Evolutionary conservation across 2,797 vertebrate genomes (phyloP).

Genomic region (Lepilemur septentrionalis): DNA sequence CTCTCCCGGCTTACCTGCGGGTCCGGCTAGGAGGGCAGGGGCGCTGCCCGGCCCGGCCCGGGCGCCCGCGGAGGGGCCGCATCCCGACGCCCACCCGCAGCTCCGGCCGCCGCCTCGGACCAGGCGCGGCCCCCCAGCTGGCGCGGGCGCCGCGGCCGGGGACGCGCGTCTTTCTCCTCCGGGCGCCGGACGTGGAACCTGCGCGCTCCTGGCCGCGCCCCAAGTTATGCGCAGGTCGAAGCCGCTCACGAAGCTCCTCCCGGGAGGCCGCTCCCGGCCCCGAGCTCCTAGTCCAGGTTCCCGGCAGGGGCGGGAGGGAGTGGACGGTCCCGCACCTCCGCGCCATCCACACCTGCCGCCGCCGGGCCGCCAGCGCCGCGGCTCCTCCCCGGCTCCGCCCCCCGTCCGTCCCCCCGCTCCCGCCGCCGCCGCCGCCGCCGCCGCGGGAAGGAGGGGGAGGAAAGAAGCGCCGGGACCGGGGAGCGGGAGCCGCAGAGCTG

Average conservation of each 20-base stretch:
- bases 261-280: too few species aligned
- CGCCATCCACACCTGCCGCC: slow-evolving; percentile 66
- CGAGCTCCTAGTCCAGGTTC: not conserved
- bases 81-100: not conserved
- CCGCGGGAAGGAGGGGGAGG: not conserved
- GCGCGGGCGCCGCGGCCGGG: not conserved
- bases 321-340: not conserved
- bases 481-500: not conserved
- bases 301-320: accelerated
- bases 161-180: not conserved
- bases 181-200: not conserved
- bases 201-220: not conserved
- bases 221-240: slow-evolving; percentile 4
- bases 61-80: not conserved
- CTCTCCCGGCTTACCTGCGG: slow-evolving; percentile 22
- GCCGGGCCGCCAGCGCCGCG: not conserved
- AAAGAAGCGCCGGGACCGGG: not conserved
- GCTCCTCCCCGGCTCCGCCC: slow-evolving; percentile 61
- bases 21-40: not conserved
- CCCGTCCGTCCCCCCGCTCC: not conserved
- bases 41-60: not conserved
- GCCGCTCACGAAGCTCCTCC: not conserved
- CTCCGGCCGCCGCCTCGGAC: not conserved
- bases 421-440: not conserved
- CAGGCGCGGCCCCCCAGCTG: not conserved